Percentiles rank a stretch among this genome's conserved stretches.
Conservation (phyloP, 2,888 invertebrate genomes). For the Plebejus argus region DNA sequence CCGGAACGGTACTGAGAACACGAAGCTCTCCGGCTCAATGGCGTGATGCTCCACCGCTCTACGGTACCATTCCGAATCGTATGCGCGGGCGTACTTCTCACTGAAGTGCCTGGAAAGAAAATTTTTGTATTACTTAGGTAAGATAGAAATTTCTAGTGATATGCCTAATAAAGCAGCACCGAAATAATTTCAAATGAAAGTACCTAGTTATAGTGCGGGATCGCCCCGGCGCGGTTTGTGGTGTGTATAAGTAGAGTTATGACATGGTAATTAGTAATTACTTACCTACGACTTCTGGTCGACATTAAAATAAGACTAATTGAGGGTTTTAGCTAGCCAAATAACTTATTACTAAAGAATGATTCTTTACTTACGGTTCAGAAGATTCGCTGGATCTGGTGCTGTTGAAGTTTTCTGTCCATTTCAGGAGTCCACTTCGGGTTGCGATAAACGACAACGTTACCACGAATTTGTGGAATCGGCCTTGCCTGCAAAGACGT, state of each 20-base stretch:
- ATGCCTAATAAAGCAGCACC: no score
- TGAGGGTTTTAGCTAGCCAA: no score
- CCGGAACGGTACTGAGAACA: constrained; percentile 93
- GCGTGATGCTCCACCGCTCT: constrained; percentile 94
- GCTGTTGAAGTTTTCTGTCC: constrained; percentile 86
- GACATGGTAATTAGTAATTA: no score
- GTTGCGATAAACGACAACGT: constrained; percentile 94
- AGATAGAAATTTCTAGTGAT: no score
- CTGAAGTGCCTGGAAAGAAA: constrained; percentile 86
- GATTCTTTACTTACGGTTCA: constrained; percentile 80
- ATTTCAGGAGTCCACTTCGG: constrained; percentile 92
- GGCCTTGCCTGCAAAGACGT: constrained; percentile 88
- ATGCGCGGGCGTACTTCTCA: constrained; percentile 88
- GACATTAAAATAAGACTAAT: no score
- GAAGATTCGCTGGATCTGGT: constrained; percentile 76
- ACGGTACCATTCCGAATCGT: constrained; percentile 95
- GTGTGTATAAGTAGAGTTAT: no score
- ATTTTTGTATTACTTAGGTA: no score
- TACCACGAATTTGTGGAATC: constrained; percentile 91
- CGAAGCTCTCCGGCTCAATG: constrained; percentile 93
- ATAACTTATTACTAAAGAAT: no score
- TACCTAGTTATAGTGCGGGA: no score
- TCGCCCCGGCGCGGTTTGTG: no score
- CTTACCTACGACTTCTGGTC: no score
- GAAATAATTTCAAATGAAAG: no score